These are phyloP conservation scores for Andrena marginata DNA, from an alignment of 2,888 invertebrate species.

Conservation along the genomic window DNA sequence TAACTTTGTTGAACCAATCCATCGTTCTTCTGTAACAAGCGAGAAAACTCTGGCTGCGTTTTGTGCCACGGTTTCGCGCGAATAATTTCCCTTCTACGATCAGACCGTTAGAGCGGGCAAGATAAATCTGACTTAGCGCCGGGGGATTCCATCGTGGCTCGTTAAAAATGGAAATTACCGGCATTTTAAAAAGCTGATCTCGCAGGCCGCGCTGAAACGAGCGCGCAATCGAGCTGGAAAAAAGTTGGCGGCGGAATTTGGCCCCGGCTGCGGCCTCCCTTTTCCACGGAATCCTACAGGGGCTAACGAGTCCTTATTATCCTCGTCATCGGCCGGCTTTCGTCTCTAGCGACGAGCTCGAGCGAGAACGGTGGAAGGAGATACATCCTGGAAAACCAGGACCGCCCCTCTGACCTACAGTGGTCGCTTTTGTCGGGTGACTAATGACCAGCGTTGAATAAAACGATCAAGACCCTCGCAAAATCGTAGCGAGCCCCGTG, in stretches of 20 bases:
- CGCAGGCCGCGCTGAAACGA: constrained; percentile 46
- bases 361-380: constrained; percentile 6
- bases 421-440: constrained; percentile 56
- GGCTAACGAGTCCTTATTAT: constrained; percentile 71
- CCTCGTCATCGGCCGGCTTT: constrained; percentile 61
- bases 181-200: constrained; percentile 63
- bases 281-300: constrained; percentile 34
- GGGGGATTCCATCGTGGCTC: constrained; percentile 40
- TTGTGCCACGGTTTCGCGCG: constrained; percentile 33
- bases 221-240: constrained; percentile 56
- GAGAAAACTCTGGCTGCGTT: background rate
- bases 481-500: background rate
- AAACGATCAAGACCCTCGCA: constrained; percentile 25
- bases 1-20: background rate
- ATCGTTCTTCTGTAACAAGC: background rate
- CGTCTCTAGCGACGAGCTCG: constrained; percentile 38
- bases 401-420: constrained; percentile 35
- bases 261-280: constrained; percentile 33
- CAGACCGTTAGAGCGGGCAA: constrained; percentile 37
- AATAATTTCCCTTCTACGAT: constrained; percentile 49
- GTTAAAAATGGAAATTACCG: constrained; percentile 65
- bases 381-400: constrained; percentile 9
- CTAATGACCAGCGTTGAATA: constrained; percentile 69
- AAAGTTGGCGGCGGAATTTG: constrained; percentile 47
- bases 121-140: constrained; percentile 52